Conservation (phyloP, 2,797 vertebrate species). For the Chelmon rostratus region DNA sequence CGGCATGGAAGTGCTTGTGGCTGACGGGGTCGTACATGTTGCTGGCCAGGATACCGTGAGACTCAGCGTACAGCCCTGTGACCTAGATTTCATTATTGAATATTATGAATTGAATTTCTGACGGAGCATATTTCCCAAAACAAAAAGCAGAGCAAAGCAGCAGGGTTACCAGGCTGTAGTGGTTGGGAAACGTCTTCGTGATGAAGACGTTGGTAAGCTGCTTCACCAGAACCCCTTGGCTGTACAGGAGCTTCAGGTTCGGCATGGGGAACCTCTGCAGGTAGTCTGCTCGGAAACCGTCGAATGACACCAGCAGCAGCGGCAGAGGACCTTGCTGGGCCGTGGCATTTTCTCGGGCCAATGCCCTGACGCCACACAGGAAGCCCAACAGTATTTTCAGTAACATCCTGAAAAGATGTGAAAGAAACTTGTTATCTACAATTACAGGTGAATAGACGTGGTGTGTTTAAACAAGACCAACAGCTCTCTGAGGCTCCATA, state of each 20-base stretch:
- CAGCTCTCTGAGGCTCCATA: background rate
- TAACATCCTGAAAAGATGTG: conserved; percentile 67
- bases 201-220: conserved; percentile 92
- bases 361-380: conserved; percentile 64
- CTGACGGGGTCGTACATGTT: conserved; percentile 90
- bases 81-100: conserved; percentile 57
- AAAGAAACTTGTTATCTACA: background rate
- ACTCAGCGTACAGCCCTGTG: conserved; percentile 95
- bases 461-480: background rate
- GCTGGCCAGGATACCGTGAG: conserved; percentile 93
- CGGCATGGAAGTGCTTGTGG: conserved; percentile 83
- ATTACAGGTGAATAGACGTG: background rate
- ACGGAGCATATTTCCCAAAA: background rate
- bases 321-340: conserved; percentile 62
- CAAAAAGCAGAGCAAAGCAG: background rate
- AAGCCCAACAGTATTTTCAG: conserved; percentile 57
- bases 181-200: conserved; percentile 98
- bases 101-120: too few relatives aligned
- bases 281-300: conserved; percentile 97
- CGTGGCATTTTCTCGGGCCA: conserved; percentile 41
- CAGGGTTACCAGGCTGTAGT: conserved; percentile 91
- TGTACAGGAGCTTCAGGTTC: conserved; percentile 89
- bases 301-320: conserved; percentile 94
- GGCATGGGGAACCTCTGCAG: conserved; percentile 90
- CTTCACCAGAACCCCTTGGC: conserved; percentile 91